These are phyloP conservation scores for Pedetes capensis DNA, from an alignment of 2,113 vertebrate species.

Conservation along the genomic window DNA sequence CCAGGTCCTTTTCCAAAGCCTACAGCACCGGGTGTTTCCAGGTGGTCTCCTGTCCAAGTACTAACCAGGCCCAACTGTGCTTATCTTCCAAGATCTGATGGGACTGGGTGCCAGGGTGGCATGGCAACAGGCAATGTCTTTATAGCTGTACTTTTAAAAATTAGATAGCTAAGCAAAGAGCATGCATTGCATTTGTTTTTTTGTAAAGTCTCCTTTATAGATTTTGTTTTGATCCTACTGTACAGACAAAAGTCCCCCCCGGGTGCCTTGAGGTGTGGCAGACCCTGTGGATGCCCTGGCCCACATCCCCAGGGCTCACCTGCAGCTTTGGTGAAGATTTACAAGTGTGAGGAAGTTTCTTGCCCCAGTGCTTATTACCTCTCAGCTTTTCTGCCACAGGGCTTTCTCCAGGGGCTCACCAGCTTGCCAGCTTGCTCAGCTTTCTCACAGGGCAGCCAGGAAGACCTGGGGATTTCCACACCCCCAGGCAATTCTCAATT, in stretches of 20 bases:
- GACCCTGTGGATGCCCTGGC: neutral
- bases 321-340: fast-evolving
- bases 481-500: neutral
- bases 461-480: neutral
- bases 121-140: too few relatives aligned
- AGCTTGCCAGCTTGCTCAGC: fast-evolving
- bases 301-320: neutral
- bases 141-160: neutral
- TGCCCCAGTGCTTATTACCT: fast-evolving
- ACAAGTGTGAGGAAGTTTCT: neutral
- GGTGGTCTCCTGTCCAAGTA: too few relatives aligned
- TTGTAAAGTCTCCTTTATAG: neutral
- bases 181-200: neutral
- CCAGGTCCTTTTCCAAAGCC: too few relatives aligned
- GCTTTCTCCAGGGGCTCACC: neutral
- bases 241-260: neutral
- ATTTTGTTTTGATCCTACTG: neutral
- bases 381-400: neutral
- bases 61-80: too few relatives aligned
- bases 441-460: neutral
- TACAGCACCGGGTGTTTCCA: too few relatives aligned
- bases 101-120: too few relatives aligned
- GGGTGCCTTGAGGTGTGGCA: neutral
- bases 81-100: too few relatives aligned
- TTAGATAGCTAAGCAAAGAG: neutral